Evolutionary conservation across 2,888 invertebrate genomes (phyloP), one percentile per base, ranked within the genome.

Genomic region (Dysmachus trigonus): DNA sequence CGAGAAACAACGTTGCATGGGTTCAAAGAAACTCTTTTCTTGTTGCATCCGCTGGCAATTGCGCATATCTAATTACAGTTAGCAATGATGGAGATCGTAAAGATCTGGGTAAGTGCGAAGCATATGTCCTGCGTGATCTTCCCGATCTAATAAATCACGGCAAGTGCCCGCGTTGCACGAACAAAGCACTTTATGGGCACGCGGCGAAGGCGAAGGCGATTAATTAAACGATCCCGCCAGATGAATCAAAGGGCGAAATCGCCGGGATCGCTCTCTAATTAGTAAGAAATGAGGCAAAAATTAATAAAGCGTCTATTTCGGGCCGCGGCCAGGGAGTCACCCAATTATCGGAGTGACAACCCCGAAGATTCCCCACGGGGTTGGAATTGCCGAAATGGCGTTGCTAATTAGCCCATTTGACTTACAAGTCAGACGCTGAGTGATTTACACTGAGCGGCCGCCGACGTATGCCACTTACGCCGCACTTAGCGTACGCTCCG

Each of bases 401-500:
- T 86, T 47, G 87, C 87, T 87, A 87, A 87, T 87, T 87, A 86
- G 87, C 73, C 84, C 85, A 83, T 87, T 87, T 79, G 81, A 47
- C 76, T 76, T 22, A 53, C 33, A 83, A 76, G 86, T 72, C 86
- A 86, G 86, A 83, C 86, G 76, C 81, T 62, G 81, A 82, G 76
- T 86, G 86, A 86, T 86, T 86, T 86, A 86, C 86, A 51, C 76
- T 53, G 76, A 62, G 38, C 76, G 53, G 18, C 76, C 85, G 85
- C 85, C 85, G 85, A 85, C 85, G 76, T 85, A 53, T 77, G 53
- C 85, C 76, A 53, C 62, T 85, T 85, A 62, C 62, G 41, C 31
- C 83, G 41, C 83, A 71, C 72, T 71, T 72, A 71, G 71, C 72
- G 41, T 83, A 72, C 72, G 22, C 53, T 1, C 27, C 72, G 38